Evolutionary conservation across 2,797 vertebrate genomes (phyloP), one percentile per base, ranked within the genome.

Genomic region (Heteromormyrus szaboi): DNA sequence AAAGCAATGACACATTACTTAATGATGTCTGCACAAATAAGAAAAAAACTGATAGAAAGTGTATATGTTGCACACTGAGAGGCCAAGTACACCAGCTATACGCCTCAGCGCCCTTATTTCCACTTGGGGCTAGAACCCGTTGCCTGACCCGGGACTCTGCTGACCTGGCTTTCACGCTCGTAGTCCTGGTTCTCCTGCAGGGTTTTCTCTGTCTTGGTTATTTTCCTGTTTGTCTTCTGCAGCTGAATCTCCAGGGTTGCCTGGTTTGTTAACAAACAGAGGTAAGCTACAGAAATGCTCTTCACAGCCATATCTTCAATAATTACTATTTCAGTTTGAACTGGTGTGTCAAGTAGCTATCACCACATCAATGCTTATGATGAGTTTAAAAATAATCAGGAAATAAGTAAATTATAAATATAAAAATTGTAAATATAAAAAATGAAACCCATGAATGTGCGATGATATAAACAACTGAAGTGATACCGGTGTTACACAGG

Each of bases 101-200:
- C 2, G 4, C 17, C 65, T 72, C 68, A 41, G 12, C 79, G 22
- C 2, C 41, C n/a, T 22, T 22, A 11, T 11, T 22, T 3, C 17
- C 3, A 48, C 37, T 22, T 48, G 41, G 17, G 48, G 79, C n/a
- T 9, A 48, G 48, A 83, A 11, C 65, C 65, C 29, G 29, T 14
- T 37, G 29, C 29, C 68, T 88, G 19, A 37, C 44, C 53, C 17
- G 8, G 1, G 2, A 44, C 0, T 59, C n/a, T 7, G 14, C 89
- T 53, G 51, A 96, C 96, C 94, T 94, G 94, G n/a, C 92, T 94
- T 79, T 93, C 92, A 8, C 89, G 89, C 91, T 96, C 95, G 89
- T 94, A 93, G 89, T 95, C 93, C 54, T 90, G 94, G 91, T 95
- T 95, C 89, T 95, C 94, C 88, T 95, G 93, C 1, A 94, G 90